Conservation (phyloP, 2,113 vertebrate genomes). For the Archilochus colubris region DNA sequence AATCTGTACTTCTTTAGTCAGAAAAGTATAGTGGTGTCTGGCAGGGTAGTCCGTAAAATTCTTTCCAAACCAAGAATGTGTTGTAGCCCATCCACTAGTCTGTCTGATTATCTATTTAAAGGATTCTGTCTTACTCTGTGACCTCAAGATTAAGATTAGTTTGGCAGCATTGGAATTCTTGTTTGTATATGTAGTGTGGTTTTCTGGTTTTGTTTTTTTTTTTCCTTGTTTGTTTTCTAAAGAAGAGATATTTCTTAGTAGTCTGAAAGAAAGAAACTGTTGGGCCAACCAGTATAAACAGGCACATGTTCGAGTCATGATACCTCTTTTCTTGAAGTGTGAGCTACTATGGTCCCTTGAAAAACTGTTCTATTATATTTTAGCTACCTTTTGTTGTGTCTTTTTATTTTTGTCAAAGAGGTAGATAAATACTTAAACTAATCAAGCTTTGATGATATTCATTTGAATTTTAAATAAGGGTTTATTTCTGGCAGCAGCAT, state of each 20-base stretch:
- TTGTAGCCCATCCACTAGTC: background rate
- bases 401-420: background rate
- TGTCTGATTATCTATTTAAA: background rate
- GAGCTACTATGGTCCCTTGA: background rate
- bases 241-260: background rate
- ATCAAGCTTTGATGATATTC: too few relatives aligned
- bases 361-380: background rate
- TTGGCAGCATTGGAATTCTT: background rate
- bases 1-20: background rate
- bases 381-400: background rate
- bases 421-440: background rate
- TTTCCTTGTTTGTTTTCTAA: background rate
- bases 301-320: background rate
- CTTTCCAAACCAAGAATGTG: background rate
- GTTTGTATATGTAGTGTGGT: background rate
- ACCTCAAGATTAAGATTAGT: background rate
- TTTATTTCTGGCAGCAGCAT: background rate
- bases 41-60: background rate
- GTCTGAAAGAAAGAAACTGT: background rate
- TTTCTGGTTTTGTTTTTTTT: background rate
- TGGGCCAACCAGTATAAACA: background rate
- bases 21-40: fast-evolving
- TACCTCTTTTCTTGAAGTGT: background rate
- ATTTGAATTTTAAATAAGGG: background rate
- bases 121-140: background rate